Conservation (phyloP, 2,888 invertebrate genomes). For the Tolmerus cingulatus region DNA sequence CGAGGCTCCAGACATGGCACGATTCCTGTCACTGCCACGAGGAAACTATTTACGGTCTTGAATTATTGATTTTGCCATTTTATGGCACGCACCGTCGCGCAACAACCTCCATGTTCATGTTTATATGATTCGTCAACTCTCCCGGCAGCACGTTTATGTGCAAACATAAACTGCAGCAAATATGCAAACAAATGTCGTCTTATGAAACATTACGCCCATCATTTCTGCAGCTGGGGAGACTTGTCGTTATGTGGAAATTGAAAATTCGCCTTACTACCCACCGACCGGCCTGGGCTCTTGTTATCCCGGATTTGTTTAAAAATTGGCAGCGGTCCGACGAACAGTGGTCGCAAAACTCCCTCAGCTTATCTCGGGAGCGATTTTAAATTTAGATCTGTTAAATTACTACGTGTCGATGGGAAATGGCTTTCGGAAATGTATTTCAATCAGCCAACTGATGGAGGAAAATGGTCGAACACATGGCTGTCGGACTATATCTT, state of each 20-base stretch:
- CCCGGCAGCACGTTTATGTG: not conserved
- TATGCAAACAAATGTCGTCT: constrained; percentile 24
- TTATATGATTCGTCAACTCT: constrained; percentile 26
- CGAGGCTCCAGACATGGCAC: constrained; percentile 3
- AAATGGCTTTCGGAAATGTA: constrained; percentile 48
- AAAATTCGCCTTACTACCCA: not conserved
- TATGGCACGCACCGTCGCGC: not conserved
- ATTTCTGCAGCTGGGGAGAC: not conserved
- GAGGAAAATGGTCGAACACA: not conserved
- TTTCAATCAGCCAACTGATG: constrained; percentile 43
- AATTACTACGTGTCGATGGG: constrained; percentile 42
- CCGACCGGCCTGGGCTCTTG: not conserved
- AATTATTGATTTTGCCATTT: constrained; percentile 41
- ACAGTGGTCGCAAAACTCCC: not conserved
- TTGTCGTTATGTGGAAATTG: not conserved
- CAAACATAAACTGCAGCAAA: constrained; percentile 16
- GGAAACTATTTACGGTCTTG: constrained; percentile 19
- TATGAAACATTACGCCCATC: not conserved
- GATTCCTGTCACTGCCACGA: not conserved
- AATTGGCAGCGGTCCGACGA: constrained; percentile 3
- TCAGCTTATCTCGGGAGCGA: not conserved
- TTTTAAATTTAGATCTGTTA: constrained; percentile 29
- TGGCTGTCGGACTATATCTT: not conserved
- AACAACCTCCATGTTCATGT: constrained; percentile 5
- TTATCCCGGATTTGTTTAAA: constrained; percentile 19